phyloP scores from a whole-genome alignment of 1,140 invertebrate species.

The Aphelinus certus region DNA sequence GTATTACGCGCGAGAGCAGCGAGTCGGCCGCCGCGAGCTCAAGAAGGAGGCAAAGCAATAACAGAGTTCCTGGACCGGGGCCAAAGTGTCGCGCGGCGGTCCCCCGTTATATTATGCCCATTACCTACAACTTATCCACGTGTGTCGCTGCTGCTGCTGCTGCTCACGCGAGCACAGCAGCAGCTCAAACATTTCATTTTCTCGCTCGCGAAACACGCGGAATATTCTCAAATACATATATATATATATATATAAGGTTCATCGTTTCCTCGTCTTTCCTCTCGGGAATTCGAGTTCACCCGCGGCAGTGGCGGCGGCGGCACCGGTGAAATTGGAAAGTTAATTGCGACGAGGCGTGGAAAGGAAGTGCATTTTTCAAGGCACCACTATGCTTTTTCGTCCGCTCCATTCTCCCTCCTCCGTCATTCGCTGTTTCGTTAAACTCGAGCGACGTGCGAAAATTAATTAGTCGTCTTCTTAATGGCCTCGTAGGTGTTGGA shows the following conservation, averaged over 20 bases:
- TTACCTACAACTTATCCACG: constrained; percentile 55
- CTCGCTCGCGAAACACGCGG: background rate
- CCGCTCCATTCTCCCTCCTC: background rate
- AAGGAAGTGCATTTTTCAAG: background rate
- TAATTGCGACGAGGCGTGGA: constrained; percentile 14
- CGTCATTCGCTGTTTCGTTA: background rate
- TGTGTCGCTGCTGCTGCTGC: constrained; percentile 35
- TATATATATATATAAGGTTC: background rate
- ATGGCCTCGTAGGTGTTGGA: background rate
- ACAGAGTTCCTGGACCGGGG: constrained; percentile 51
- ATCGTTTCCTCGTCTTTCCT: background rate
- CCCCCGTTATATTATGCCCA: constrained; percentile 52
- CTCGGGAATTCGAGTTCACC: background rate
- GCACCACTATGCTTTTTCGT: background rate
- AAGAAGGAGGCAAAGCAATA: constrained; percentile 49
- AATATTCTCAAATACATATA: background rate
- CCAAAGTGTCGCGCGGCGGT: constrained; percentile 47
- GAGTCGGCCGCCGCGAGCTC: background rate
- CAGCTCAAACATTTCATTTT: constrained; percentile 19
- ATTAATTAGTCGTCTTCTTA: constrained; percentile 34
- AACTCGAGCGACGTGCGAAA: constrained; percentile 19
- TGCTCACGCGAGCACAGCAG: background rate
- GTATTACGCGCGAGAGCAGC: background rate
- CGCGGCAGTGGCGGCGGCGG: no score
- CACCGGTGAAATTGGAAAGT: constrained; percentile 24